Base-by-base conservation (phyloP, 2,888 invertebrate species). In the Harpalus rubripes region DNA sequence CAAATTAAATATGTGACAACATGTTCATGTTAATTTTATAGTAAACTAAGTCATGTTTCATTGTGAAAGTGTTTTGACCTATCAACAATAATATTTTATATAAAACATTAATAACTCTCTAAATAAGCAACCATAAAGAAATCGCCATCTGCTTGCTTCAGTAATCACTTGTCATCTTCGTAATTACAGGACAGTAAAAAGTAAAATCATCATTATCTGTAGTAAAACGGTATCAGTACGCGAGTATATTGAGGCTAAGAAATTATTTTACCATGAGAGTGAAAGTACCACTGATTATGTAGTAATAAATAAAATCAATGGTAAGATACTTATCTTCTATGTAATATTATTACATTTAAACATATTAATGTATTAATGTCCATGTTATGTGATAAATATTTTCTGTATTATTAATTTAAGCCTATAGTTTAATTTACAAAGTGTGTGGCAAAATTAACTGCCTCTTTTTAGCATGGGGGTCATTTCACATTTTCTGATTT, bases 151-250 rank as follows among this genome's bases (percentile, higher is more conserved):
- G 63, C 26, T 26, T 2, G 18, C 59, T 59, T 15, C 59, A 4
- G 59, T 7, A 68, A 68, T 12, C 68, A 68, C 39, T 68, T 68
- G 15, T 68, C 68, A 1, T 39, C 32, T n/a, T n/a, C 15, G 32
- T 39, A 68, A 68, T 68, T 8, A 32, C 68, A 68, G 68, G 15
- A 68, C 32, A 68, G 68, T 15, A 68, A 16, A 16, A 59, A 59
- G 59, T 59, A 59, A 68, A 15, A 68, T n/a, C 7, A 26, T 32
- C 39, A 68, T 7, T 5, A 39, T 22, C 22, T 32, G 5, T 32
- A 63, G 15, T 41, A 39, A 32, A 39, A 68, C 68, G 63, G 32
- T 39, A 15, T 1, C 10, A 4, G 6, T 32, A 68, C 39, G 32
- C 12, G 12, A 52, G 2, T 52, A 12, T 52, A 52, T 52, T 3